phyloP scores from a whole-genome alignment of 2,797 vertebrate species.

The Cephalopachus bancanus region DNA sequence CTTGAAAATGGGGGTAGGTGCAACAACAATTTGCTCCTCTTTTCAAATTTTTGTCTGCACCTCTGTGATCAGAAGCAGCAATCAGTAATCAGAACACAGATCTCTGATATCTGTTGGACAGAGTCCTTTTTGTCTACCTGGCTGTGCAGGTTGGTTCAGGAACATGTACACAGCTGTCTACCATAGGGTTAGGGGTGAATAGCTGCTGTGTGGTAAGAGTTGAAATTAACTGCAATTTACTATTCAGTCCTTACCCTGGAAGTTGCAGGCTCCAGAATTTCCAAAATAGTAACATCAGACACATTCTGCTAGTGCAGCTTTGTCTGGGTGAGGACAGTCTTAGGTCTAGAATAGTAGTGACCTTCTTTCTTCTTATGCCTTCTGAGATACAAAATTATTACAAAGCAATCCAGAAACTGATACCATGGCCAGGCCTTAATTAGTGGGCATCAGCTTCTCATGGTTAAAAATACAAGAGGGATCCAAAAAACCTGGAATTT shows the following conservation, averaged over 20 bases:
- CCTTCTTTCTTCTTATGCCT: not conserved
- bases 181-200: not conserved
- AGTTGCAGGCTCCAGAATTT: not conserved
- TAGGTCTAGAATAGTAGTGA: not conserved
- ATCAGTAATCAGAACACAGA: not conserved
- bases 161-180: not conserved
- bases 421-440: not conserved
- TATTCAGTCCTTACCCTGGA: not conserved
- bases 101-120: not conserved
- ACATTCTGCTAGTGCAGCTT: not conserved
- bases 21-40: not conserved
- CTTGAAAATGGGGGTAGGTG: not conserved
- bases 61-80: not conserved
- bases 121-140: not conserved
- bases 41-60: not conserved
- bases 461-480: not conserved
- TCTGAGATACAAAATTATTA: constrained; percentile 6
- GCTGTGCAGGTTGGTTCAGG: not conserved
- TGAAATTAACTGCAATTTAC: not conserved
- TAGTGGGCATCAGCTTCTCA: not conserved
- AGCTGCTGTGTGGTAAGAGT: not conserved
- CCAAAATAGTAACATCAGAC: not conserved
- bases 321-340: not conserved
- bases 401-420: not conserved
- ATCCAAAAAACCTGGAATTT: too few relatives aligned